These are phyloP conservation scores for Pantelozetes paolii DNA, from an alignment of 2,888 invertebrate genomes.

Conservation along the genomic window DNA sequence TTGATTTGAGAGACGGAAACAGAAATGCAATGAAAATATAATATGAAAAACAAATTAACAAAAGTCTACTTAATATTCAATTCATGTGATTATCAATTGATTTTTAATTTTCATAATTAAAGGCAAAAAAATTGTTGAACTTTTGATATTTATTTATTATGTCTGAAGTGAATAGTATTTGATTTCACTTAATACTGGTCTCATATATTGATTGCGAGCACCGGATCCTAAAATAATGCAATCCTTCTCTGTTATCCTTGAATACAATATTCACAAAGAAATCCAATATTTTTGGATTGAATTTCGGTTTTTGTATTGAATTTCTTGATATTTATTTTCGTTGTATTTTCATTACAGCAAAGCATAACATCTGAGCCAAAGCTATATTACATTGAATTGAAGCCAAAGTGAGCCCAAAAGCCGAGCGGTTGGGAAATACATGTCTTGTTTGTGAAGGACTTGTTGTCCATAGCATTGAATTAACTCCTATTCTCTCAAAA, in stretches of 20 bases:
- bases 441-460: not conserved
- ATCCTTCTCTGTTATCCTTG: slow-evolving; percentile 27
- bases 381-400: not conserved
- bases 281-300: slow-evolving; percentile 8
- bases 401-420: not conserved
- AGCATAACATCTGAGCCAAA: not conserved
- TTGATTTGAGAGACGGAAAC: too few species aligned
- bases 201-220: not conserved
- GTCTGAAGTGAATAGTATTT: too few species aligned
- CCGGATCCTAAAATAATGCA: slow-evolving; percentile 5
- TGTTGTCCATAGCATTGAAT: not conserved
- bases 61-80: too few species aligned
- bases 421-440: not conserved
- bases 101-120: too few species aligned
- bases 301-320: slow-evolving; percentile 2
- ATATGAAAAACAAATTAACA: too few species aligned
- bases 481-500: not conserved
- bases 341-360: not conserved
- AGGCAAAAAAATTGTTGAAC: too few species aligned
- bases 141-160: too few species aligned
- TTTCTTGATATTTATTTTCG: slow-evolving; percentile 31
- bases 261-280: slow-evolving; percentile 24
- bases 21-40: too few species aligned
- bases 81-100: too few species aligned
- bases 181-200: not conserved